These are phyloP conservation scores for Hermatobates lingyangjiaoensis DNA, from an alignment of 1,140 invertebrate species.

Conservation along the genomic window DNA sequence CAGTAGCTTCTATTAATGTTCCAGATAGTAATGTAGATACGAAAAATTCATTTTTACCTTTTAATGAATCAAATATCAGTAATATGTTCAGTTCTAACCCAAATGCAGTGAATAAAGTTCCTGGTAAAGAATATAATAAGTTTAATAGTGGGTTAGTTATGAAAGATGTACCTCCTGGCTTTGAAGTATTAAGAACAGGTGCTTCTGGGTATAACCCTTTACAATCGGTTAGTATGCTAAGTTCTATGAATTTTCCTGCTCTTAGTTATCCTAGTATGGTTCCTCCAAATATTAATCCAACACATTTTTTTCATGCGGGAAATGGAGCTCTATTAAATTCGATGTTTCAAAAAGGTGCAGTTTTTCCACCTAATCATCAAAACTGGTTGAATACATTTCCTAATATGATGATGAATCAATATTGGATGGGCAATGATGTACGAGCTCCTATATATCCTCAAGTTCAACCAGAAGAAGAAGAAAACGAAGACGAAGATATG, in stretches of 20 bases:
- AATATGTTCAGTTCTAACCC: background rate
- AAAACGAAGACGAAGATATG: slow-evolving; percentile 89
- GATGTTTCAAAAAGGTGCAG: slow-evolving; percentile 5
- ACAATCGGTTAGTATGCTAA: slow-evolving; percentile 13
- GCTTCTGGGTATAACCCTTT: slow-evolving; percentile 8
- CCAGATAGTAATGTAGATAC: slow-evolving; percentile 11
- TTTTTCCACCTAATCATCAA: slow-evolving; percentile 6
- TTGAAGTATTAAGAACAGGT: slow-evolving; percentile 23
- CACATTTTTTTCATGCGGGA: slow-evolving; percentile 40
- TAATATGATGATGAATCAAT: slow-evolving; percentile 30
- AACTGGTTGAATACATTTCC: slow-evolving; percentile 16
- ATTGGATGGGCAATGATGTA: slow-evolving; percentile 32
- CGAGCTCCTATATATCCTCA: background rate
- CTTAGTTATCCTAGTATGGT: slow-evolving; percentile 10
- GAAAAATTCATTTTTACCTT: background rate
- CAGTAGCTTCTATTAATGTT: slow-evolving; percentile 38
- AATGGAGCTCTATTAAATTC: slow-evolving; percentile 6
- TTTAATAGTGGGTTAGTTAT: slow-evolving; percentile 30
- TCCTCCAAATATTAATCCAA: slow-evolving; percentile 29
- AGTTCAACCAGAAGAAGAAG: slow-evolving; percentile 45
- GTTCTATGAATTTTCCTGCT: slow-evolving; percentile 13
- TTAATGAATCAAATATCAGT: background rate
- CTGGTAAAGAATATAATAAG: background rate
- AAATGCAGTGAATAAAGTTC: background rate
- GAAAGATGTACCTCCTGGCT: slow-evolving; percentile 28